Evolutionary conservation across 2,113 vertebrate species (phyloP).

Genomic region (Esox niger): DNA sequence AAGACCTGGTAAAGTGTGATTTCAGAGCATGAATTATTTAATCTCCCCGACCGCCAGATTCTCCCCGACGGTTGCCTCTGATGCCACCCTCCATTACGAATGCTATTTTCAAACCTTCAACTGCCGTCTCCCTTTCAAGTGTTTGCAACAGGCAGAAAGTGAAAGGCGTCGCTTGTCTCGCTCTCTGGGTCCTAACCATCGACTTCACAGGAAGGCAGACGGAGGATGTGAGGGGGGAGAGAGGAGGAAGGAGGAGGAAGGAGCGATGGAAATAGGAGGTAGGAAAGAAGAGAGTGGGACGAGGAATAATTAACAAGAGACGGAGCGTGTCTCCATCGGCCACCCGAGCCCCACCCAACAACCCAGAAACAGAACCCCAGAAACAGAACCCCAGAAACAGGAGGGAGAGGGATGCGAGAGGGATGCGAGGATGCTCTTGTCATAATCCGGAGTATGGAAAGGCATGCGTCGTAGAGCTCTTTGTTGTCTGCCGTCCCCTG

Average conservation of each 20-base stretch:
- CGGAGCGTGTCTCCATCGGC: background rate
- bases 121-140: conserved; percentile 71
- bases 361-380: no score
- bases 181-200: conserved; percentile 65
- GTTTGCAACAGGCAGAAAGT: conserved; percentile 78
- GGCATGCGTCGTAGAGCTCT: conserved; percentile 16
- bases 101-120: conserved; percentile 85
- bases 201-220: conserved; percentile 76
- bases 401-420: conserved; percentile 12
- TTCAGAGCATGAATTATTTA: conserved; percentile 88
- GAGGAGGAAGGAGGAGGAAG: no score
- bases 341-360: no score
- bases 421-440: conserved; percentile 54
- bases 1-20: conserved; percentile 84
- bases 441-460: conserved; percentile 68
- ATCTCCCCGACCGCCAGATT: conserved; percentile 64
- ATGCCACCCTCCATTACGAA: conserved; percentile 73
- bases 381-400: conserved; percentile 61
- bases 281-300: background rate
- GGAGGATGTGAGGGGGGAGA: no score
- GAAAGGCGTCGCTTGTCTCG: conserved; percentile 52
- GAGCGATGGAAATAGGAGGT: no score
- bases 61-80: conserved; percentile 75
- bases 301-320: background rate
- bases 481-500: no score